A percentile compares a stretch with the other conserved stretches of the same genome.
Conservation (phyloP, 37 sponge, comb jelly and placozoan genomes). For the Cliona cf. orientalis region DNA sequence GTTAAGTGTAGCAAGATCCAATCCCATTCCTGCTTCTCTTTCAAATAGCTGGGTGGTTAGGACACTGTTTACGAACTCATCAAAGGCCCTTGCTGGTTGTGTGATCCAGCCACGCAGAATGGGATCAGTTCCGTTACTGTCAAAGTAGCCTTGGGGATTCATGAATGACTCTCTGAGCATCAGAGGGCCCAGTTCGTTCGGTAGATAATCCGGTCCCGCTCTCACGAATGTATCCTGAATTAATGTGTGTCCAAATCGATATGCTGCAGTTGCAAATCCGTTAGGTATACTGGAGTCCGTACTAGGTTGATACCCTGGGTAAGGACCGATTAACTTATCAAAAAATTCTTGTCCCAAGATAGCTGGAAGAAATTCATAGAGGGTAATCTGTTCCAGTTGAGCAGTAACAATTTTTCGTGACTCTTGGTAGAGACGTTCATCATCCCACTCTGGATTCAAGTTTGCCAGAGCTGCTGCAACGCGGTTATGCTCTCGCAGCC, state of each 20-base stretch:
- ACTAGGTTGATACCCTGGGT: slow-evolving; percentile 52
- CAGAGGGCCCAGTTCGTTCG: slow-evolving; percentile 39
- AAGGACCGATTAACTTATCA: slow-evolving; percentile 18
- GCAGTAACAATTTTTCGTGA: slow-evolving; percentile 85
- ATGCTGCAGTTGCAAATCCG: slow-evolving; percentile 77
- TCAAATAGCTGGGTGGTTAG: slow-evolving; percentile 74
- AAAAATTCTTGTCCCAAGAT: slow-evolving; percentile 52
- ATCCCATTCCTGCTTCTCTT: neutral
- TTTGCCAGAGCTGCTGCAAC: slow-evolving; percentile 61
- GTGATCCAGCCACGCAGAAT: slow-evolving; percentile 73
- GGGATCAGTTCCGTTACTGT: slow-evolving; percentile 79
- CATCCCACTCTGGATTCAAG: slow-evolving; percentile 92
- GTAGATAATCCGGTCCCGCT: slow-evolving; percentile 43
- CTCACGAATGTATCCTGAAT: slow-evolving; percentile 22
- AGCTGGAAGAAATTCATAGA: slow-evolving; percentile 70
- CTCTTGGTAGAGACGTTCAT: slow-evolving; percentile 87
- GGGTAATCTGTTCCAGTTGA: slow-evolving; percentile 69
- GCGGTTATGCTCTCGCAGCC: slow-evolving; percentile 96
- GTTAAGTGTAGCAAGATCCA: slow-evolving; percentile 80
- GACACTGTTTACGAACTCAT: slow-evolving; percentile 67
- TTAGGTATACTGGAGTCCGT: slow-evolving; percentile 60
- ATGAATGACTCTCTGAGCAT: slow-evolving; percentile 66
- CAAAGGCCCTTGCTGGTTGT: slow-evolving; percentile 41
- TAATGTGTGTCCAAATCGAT: slow-evolving; percentile 75
- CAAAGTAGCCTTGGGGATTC: slow-evolving; percentile 60